A percentile compares a stretch with the other conserved stretches of the same genome.
phyloP scores from a whole-genome alignment of 2,888 invertebrate species.

The Rambutsinella grinnellia region DNA sequence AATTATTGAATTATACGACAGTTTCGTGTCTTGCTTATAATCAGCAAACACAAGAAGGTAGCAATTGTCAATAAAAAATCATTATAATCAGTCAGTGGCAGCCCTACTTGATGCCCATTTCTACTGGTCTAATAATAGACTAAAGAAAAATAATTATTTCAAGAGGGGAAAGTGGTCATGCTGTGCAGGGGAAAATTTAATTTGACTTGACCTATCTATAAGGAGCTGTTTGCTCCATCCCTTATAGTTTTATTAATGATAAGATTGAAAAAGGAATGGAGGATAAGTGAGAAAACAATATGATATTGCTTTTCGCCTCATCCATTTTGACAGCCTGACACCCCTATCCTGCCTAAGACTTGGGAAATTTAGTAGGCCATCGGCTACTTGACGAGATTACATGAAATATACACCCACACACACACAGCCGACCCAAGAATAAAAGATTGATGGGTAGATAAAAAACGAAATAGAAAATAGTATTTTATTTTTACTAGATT shows the following conservation, averaged over 20 bases:
- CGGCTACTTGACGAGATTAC: conserved; percentile 23
- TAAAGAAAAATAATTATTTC: conserved; percentile 22
- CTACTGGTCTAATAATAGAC: background rate
- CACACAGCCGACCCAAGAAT: background rate
- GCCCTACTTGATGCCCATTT: background rate
- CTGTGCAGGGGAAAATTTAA: conserved; percentile 23
- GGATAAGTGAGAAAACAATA: too few species aligned
- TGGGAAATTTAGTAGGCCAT: conserved; percentile 34
- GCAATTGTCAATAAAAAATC: conserved; percentile 3
- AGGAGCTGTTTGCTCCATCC: too few species aligned
- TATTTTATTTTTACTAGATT: conserved; percentile 3
- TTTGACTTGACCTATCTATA: conserved; percentile 30
- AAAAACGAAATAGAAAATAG: conserved; percentile 8
- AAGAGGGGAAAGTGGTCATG: conserved; percentile 17
- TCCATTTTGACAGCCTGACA: background rate
- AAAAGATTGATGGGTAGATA: background rate
- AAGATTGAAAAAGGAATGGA: too few species aligned
- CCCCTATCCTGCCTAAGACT: conserved; percentile 10
- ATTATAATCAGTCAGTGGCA: background rate
- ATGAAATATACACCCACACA: conserved; percentile 19
- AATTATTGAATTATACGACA: conserved; percentile 25
- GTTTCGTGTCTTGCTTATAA: conserved; percentile 6
- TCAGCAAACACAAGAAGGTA: background rate
- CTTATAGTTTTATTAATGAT: background rate
- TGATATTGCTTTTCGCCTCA: too few species aligned